Conservation (phyloP, 2,113 vertebrate species). For the Oncorhynchus nerka region DNA sequence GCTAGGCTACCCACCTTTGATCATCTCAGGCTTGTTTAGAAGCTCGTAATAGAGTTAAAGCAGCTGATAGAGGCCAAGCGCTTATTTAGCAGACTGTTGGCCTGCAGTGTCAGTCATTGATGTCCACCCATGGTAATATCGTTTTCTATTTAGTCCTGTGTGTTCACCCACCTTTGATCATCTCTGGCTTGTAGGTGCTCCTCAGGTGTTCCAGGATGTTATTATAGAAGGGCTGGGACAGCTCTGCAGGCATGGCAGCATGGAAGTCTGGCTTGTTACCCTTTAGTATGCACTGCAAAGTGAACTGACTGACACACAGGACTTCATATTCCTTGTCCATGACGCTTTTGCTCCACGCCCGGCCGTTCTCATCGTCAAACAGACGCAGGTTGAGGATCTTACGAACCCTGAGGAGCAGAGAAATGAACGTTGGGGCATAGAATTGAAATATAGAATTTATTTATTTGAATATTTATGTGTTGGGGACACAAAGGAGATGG, state of each 20-base stretch:
- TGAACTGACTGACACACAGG: constrained; percentile 94
- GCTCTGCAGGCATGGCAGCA: constrained; percentile 88
- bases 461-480: no score
- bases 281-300: constrained; percentile 92
- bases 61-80: no score
- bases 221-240: constrained; percentile 88
- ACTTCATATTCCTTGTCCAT: constrained; percentile 92
- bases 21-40: no score
- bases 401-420: constrained; percentile 76
- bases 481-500: no score
- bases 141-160: background rate
- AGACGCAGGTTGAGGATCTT: constrained; percentile 95
- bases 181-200: constrained; percentile 86
- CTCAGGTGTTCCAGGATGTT: constrained; percentile 88
- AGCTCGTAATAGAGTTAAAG: no score
- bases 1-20: no score
- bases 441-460: no score
- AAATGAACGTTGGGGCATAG: no score
- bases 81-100: no score
- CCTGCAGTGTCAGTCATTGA: background rate
- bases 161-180: constrained; percentile 84
- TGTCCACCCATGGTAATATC: no score
- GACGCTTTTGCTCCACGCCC: constrained; percentile 90
- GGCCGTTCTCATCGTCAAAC: constrained; percentile 91
- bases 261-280: constrained; percentile 97